Conservation (phyloP, 2,888 invertebrate genomes). For the Cataglyphis albicans region DNA sequence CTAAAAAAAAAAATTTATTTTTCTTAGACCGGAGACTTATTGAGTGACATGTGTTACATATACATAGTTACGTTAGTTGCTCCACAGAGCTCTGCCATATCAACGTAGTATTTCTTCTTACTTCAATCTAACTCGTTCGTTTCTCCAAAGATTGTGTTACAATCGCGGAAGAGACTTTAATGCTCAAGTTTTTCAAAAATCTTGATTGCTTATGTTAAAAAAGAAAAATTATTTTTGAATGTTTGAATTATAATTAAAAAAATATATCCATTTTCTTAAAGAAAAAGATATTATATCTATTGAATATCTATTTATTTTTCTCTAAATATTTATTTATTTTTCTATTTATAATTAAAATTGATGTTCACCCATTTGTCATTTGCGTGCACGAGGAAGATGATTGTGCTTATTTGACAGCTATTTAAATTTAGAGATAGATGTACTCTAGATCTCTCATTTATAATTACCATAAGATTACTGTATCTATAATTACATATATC, state of each 20-base stretch:
- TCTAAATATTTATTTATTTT: neutral
- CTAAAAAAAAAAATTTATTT: too few species aligned
- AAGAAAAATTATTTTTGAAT: neutral
- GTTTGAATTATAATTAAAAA: neutral
- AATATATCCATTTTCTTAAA: neutral
- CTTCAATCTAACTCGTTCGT: constrained; percentile 31
- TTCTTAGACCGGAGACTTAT: too few species aligned
- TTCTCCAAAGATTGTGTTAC: constrained; percentile 49
- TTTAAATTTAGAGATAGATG: neutral
- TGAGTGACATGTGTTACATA: too few species aligned
- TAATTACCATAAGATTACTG: neutral
- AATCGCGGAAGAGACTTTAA: constrained; percentile 1
- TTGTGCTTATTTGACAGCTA: neutral
- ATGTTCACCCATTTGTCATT: neutral
- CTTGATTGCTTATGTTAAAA: neutral
- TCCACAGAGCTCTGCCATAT: constrained; percentile 33
- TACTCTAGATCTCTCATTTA: neutral
- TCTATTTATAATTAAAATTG: constrained; percentile 6
- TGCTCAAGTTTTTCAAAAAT: neutral
- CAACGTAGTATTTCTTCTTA: constrained; percentile 36
- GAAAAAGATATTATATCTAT: neutral
- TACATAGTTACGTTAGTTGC: neutral
- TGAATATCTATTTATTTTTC: neutral
- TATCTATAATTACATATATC: neutral
- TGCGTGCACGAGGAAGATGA: neutral